These are phyloP conservation scores for Acanthaster planci DNA, from an alignment of 35 echinoderm and acorn worm species.

Conservation along the genomic window DNA sequence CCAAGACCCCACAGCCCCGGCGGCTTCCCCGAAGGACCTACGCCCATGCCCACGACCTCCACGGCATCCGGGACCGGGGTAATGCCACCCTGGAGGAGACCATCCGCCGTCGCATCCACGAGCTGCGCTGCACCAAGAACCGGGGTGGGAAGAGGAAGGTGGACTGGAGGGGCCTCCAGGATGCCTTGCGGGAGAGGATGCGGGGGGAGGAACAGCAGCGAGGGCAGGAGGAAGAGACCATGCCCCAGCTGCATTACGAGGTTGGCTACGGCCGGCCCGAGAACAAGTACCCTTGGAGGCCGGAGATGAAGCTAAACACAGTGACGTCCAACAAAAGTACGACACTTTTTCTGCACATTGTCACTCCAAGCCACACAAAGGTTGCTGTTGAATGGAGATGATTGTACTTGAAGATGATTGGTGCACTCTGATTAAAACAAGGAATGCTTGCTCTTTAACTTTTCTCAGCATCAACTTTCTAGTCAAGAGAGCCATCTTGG, in stretches of 20 bases:
- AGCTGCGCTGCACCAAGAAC: constrained; percentile 18
- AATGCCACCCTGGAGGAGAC: not conserved
- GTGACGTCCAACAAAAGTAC: constrained; percentile 4
- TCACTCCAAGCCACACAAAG: too few species aligned
- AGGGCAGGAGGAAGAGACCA: not conserved
- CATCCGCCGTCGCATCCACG: not conserved
- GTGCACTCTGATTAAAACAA: too few species aligned
- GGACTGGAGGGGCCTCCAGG: not conserved
- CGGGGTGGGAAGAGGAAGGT: constrained; percentile 26
- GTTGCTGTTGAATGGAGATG: too few species aligned
- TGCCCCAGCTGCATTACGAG: constrained; percentile 24
- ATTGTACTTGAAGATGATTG: too few species aligned
- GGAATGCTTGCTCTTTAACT: too few species aligned
- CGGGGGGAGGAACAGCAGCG: not conserved
- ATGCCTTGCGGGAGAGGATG: not conserved
- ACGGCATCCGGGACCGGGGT: not conserved
- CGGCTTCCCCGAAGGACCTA: constrained; percentile 28
- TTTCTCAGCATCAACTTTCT: too few species aligned
- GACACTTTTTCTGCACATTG: not conserved
- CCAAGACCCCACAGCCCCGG: not conserved
- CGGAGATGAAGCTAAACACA: not conserved
- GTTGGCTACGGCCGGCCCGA: constrained; percentile 16
- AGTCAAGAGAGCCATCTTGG: too few species aligned
- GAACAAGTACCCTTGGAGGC: constrained; percentile 28
- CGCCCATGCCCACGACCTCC: not conserved